Conservation (phyloP, 1,140 invertebrate species). For the Caerostris darwini region DNA sequence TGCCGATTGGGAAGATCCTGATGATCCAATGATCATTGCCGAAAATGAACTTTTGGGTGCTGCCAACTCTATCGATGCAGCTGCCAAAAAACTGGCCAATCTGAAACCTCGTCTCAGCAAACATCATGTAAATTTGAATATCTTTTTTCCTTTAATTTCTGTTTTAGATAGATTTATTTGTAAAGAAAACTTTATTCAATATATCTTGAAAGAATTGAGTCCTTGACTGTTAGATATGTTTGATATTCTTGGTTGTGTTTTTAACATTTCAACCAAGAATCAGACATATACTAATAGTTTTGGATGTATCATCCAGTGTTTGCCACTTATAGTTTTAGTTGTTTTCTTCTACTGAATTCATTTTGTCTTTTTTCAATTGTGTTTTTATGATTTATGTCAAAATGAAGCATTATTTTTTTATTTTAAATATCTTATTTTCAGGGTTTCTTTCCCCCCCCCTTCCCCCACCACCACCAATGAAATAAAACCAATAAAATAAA, state of each 20-base stretch:
- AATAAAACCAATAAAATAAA: too few relatives aligned
- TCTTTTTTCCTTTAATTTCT: neutral
- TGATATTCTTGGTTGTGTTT: constrained; percentile 99
- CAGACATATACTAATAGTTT: constrained; percentile 92
- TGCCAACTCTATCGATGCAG: constrained; percentile 98
- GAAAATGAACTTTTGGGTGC: constrained; percentile 99
- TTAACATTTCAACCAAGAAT: constrained; percentile 94
- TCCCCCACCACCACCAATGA: too few relatives aligned
- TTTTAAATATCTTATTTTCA: too few relatives aligned
- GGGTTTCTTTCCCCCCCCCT: too few relatives aligned
- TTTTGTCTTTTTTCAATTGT: too few relatives aligned
- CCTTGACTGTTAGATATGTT: constrained; percentile 96
- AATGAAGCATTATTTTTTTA: too few relatives aligned
- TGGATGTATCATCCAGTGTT: constrained; percentile 11
- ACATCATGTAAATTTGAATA: constrained; percentile 62
- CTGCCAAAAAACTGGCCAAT: constrained; percentile 96
- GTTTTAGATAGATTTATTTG: too few relatives aligned
- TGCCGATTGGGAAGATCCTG: constrained; percentile 96
- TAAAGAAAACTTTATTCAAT: too few relatives aligned
- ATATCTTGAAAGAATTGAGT: neutral
- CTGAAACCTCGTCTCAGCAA: constrained; percentile 88
- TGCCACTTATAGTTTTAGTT: too few relatives aligned
- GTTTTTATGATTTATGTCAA: too few relatives aligned
- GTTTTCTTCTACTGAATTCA: too few relatives aligned
- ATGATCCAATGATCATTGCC: constrained; percentile 98